phyloP scores from a whole-genome alignment of 2,113 vertebrate species.

The Penelope pileata region DNA sequence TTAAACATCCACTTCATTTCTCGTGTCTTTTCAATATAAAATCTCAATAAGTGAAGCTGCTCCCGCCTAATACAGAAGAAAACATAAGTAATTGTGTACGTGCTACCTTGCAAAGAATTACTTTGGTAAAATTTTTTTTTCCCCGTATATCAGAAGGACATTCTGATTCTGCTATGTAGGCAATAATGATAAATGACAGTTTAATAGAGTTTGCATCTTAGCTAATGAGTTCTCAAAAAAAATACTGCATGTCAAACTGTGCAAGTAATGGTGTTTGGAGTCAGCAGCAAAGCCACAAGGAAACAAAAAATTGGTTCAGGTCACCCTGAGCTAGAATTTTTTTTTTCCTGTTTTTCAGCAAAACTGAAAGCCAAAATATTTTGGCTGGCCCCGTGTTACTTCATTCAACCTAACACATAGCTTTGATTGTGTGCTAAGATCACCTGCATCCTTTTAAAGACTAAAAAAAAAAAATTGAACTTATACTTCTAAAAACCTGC shows the following conservation, averaged over 20 bases:
- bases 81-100: not conserved
- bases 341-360: conserved; percentile 41
- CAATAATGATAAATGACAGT: not conserved
- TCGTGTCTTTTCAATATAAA: not conserved
- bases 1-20: not conserved
- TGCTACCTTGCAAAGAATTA: not conserved
- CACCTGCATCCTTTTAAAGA: not conserved
- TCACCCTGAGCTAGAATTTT: not conserved
- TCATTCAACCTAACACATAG: not conserved
- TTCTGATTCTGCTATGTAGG: not conserved
- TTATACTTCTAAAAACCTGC: not conserved
- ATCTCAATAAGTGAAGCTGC: not conserved
- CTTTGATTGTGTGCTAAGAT: not conserved
- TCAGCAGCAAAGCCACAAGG: conserved; percentile 42
- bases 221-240: conserved; percentile 22
- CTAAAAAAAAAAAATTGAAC: not conserved
- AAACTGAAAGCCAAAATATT: conserved; percentile 23
- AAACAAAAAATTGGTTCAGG: conserved; percentile 26
- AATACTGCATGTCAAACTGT: not conserved
- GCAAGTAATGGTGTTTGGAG: conserved; percentile 25
- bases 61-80: not conserved
- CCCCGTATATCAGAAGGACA: not conserved
- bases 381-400: not conserved
- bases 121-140: not conserved
- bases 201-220: conserved; percentile 9